phyloP scores from a whole-genome alignment of 2,113 vertebrate genomes.

The Loxodonta africana region DNA sequence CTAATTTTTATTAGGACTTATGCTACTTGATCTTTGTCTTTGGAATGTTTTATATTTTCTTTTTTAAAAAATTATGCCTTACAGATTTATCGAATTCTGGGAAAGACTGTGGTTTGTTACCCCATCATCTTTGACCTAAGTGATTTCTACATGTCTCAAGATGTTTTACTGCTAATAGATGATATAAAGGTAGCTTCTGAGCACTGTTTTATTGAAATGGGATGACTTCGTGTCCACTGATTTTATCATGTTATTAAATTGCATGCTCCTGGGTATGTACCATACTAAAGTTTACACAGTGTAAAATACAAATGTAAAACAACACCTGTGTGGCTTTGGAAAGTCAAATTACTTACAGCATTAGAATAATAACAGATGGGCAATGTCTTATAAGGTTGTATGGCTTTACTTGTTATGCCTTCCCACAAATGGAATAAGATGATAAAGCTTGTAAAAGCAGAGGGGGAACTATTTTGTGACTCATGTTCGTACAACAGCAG shows the following conservation, averaged over 20 bases:
- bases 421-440: not conserved
- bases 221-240: not conserved
- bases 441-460: not conserved
- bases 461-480: not conserved
- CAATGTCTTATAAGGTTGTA: not conserved
- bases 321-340: not conserved
- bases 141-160: conserved; percentile 99
- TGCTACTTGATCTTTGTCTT: not conserved
- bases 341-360: not conserved
- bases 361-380: not conserved
- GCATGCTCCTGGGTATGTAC: not conserved
- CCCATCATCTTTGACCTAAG: conserved; percentile 99
- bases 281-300: not conserved
- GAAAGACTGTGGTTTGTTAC: conserved; percentile 99
- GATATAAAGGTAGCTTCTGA: conserved; percentile 95
- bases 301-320: not conserved
- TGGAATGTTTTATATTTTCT: conserved; percentile 77
- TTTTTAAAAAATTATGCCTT: conserved; percentile 62
- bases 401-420: not conserved
- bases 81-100: conserved; percentile 98
- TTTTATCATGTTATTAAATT: not conserved
- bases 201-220: not conserved
- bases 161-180: conserved; percentile 98
- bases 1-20: conserved; percentile 19
- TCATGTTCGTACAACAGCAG: not conserved